A percentile compares a stretch with the other conserved stretches of the same genome.
Evolutionary conservation across 2,888 invertebrate species (phyloP).

Genomic region (Galeruca laticollis): DNA sequence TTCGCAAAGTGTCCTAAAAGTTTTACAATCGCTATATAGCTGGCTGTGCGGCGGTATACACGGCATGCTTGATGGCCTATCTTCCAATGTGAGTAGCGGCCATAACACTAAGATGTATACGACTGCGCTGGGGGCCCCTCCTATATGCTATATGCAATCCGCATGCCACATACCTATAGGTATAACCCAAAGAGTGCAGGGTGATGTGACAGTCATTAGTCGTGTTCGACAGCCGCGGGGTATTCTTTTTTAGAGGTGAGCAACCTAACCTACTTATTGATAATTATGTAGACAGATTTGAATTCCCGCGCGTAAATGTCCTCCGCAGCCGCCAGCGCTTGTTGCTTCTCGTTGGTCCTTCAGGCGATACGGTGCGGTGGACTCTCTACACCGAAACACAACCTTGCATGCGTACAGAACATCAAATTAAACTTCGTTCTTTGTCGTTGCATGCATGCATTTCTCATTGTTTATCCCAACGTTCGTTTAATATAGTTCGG

Average conservation of each 20-base stretch:
- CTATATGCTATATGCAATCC: conserved; percentile 68
- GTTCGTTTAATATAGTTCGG: conserved; percentile 41
- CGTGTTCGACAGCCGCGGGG: conserved; percentile 67
- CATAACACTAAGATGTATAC: conserved; percentile 74
- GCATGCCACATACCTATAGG: conserved; percentile 67
- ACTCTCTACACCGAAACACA: conserved; percentile 35
- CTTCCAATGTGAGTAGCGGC: conserved; percentile 76
- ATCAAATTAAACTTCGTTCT: conserved; percentile 41
- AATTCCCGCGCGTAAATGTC: conserved; percentile 47
- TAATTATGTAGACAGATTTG: conserved; percentile 42
- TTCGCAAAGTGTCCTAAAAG: conserved; percentile 75
- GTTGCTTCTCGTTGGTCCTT: conserved; percentile 55
- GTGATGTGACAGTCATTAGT: conserved; percentile 67
- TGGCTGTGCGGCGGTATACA: conserved; percentile 65
- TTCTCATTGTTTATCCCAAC: conserved; percentile 52
- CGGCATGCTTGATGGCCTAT: conserved; percentile 75
- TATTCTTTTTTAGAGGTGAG: conserved; percentile 61
- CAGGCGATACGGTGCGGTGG: conserved; percentile 19
- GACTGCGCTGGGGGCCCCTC: conserved; percentile 72
- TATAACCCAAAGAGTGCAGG: conserved; percentile 65
- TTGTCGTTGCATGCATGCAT: conserved; percentile 50
- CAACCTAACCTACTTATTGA: conserved; percentile 62
- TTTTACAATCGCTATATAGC: conserved; percentile 71
- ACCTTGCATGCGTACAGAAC: conserved; percentile 46
- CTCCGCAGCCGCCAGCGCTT: conserved; percentile 53